Percentiles rank a stretch among this genome's conserved stretches.
phyloP scores from a whole-genome alignment of 2,888 invertebrate genomes.

The Drosophila paramelanica region DNA sequence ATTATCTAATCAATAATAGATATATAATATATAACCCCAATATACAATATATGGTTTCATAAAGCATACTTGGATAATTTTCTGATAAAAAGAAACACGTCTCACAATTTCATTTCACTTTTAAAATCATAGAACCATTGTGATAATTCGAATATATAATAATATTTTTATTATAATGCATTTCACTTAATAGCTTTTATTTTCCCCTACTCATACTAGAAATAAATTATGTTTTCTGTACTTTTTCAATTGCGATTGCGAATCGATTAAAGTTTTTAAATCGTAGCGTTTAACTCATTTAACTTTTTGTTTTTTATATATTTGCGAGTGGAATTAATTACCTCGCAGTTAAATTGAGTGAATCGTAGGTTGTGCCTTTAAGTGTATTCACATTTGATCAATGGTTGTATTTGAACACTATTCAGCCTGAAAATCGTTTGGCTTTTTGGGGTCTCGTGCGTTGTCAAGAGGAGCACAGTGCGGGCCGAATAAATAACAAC shows the following conservation, averaged over 20 bases:
- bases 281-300: slow-evolving; percentile 10
- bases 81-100: too few relatives aligned
- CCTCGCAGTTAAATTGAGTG: slow-evolving; percentile 10
- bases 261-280: slow-evolving; percentile 24
- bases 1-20: too few relatives aligned
- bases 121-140: too few relatives aligned
- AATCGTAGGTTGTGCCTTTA: neutral
- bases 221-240: too few relatives aligned
- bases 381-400: slow-evolving; percentile 15
- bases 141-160: neutral
- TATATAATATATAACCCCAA: too few relatives aligned
- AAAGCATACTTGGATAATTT: too few relatives aligned
- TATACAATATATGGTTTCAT: too few relatives aligned
- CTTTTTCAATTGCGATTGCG: slow-evolving; percentile 14
- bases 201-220: neutral
- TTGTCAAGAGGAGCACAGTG: slow-evolving; percentile 16
- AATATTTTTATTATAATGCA: neutral
- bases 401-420: slow-evolving; percentile 14
- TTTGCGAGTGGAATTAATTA: slow-evolving; percentile 12
- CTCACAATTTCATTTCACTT: too few relatives aligned
- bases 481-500: slow-evolving; percentile 59
- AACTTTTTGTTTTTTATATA: slow-evolving; percentile 8
- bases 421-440: slow-evolving; percentile 11
- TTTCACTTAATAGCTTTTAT: neutral
- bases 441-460: neutral